These are phyloP conservation scores for Cybosia mesomella DNA, from an alignment of 2,888 invertebrate species.

Conservation along the genomic window DNA sequence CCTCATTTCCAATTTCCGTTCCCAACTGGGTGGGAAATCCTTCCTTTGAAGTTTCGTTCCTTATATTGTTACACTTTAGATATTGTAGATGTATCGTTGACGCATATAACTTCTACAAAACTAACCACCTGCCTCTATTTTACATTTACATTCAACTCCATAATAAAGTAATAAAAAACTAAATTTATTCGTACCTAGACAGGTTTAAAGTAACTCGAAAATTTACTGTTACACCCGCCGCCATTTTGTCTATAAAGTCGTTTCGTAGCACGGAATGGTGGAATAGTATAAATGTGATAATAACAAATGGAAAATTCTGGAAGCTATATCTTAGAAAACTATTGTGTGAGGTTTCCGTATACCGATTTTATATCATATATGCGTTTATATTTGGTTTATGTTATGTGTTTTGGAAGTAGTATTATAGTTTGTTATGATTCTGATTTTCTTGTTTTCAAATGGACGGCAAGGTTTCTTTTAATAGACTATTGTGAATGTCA, in stretches of 20 bases:
- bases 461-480: too few relatives aligned
- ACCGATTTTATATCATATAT: background rate
- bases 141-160: conserved; percentile 23
- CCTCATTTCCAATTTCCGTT: too few relatives aligned
- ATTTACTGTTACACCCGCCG: conserved; percentile 44
- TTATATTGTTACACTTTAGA: background rate
- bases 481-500: too few relatives aligned
- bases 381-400: background rate
- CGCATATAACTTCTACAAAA: conserved; percentile 3
- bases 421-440: background rate
- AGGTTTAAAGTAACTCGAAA: conserved; percentile 49
- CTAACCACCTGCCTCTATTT: conserved; percentile 6
- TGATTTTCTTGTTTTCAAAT: too few relatives aligned
- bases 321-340: conserved; percentile 54
- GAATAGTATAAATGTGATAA: conserved; percentile 41
- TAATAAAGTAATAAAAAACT: conserved; percentile 49
- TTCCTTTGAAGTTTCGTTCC: background rate
- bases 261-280: conserved; percentile 10
- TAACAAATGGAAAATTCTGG: conserved; percentile 48
- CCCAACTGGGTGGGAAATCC: background rate
- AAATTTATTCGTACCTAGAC: conserved; percentile 42
- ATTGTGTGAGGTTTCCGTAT: background rate
- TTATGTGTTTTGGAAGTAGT: background rate
- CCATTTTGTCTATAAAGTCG: conserved; percentile 45
- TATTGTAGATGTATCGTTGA: background rate